Conservation (phyloP, 2,113 vertebrate genomes). For the Tor tambroides region DNA sequence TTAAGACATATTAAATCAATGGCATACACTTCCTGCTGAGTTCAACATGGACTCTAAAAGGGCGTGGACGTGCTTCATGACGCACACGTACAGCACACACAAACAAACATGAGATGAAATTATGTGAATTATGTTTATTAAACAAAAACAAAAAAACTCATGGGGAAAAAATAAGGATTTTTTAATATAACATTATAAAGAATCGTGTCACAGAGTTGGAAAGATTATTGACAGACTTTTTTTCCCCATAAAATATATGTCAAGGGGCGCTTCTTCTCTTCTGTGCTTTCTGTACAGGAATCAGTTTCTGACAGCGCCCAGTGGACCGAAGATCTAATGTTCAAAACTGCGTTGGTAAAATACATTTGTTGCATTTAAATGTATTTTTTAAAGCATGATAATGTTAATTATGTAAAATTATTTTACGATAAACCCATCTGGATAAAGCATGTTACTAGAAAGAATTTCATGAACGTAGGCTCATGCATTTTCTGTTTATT, state of each 20-base stretch:
- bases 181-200: too few relatives aligned
- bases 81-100: conserved; percentile 50
- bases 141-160: too few relatives aligned
- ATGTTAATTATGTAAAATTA: neutral
- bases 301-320: too few relatives aligned
- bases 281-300: too few relatives aligned
- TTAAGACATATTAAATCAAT: conserved; percentile 86
- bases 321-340: neutral
- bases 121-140: too few relatives aligned
- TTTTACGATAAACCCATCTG: neutral
- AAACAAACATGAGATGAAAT: conserved; percentile 33
- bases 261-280: too few relatives aligned
- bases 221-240: too few relatives aligned
- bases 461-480: neutral
- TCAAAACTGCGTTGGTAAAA: neutral
- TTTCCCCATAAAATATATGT: too few relatives aligned
- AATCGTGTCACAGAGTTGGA: too few relatives aligned
- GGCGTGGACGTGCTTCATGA: conserved; percentile 65
- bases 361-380: neutral
- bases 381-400: neutral
- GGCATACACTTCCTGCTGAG: conserved; percentile 82
- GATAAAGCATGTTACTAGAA: neutral
- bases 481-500: neutral
- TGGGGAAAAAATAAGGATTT: too few relatives aligned
- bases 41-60: conserved; percentile 76